Evolutionary conservation across 2,888 invertebrate species (phyloP), one percentile per base, ranked within the genome.

Genomic region (Stegophylla sp.): DNA sequence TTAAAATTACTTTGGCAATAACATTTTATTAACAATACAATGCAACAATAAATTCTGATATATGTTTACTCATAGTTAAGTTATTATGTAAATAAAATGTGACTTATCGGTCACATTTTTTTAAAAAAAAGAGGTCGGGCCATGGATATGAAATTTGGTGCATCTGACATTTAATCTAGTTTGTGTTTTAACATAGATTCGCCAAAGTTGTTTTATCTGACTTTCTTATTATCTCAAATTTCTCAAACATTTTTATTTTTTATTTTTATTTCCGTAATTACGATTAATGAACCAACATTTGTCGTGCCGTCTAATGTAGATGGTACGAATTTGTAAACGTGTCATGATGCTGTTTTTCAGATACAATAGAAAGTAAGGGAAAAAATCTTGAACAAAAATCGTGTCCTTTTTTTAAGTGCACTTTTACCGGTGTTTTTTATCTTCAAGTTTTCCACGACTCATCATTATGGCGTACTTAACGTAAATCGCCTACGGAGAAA

Each of bases 331-430:
- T 63, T 74, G 63, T 74, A 74, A 63, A 63, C 28, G 63, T 63
- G 74, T 48, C 61, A 61, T 45, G 61, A 45, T 61, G 45, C n/a
- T 15, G 34, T 73, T 73, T 45, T 61, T 45, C 28, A n/a, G n/a
- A 63, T 51, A 34, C 13, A 63, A 73, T 26, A 34, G 28, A 20
- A 59, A 43, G 48, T 3, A 23, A 69, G 20, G 15, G 23, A 17
- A 72, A 72, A 56, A 72, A 72, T 23, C 41, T 2, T 2, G n/a
- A 56, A 56, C 51, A 56, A 56, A 56, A 72, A 56, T 72, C 56
- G 23, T 69, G n/a, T n/a, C n/a, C n/a, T n/a, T 48, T 43, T 28
- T 74, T 74, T 63, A 74, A 74, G 74, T 74, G 74, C 74, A 63
- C 48, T 63, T 74, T 63, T 74, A 74, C 28, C 61, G 20, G 74